Conservation (phyloP, 2,113 vertebrate genomes). For the Mesocricetus auratus region DNA sequence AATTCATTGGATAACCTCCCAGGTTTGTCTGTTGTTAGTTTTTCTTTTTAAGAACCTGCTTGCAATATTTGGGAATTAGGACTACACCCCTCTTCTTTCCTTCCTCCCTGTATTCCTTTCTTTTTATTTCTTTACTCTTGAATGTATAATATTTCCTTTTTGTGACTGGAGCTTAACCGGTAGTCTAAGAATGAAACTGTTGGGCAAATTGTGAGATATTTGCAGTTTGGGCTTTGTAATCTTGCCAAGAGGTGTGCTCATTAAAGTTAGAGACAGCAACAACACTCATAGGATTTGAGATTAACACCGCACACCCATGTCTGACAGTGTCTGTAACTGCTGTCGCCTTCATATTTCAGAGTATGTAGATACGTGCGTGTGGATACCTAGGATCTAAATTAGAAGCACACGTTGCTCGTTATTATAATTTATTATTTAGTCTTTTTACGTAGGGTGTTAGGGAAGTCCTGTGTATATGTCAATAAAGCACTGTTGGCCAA, state of each 20-base stretch:
- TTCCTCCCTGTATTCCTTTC: neutral
- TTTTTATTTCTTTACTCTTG: neutral
- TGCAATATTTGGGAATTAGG: neutral
- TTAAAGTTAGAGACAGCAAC: no score
- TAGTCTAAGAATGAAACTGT: neutral
- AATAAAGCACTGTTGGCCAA: no score
- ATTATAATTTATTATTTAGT: neutral
- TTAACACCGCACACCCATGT: accelerated
- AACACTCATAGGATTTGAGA: neutral
- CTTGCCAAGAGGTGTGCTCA: neutral
- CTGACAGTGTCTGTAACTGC: neutral
- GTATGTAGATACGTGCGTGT: neutral
- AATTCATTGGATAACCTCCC: neutral
- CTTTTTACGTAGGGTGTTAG: neutral
- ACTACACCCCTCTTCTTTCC: no score
- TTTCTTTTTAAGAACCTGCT: neutral
- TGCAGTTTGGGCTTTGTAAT: neutral
- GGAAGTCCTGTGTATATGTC: no score
- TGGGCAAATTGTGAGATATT: neutral
- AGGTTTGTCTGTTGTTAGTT: neutral
- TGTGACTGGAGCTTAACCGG: neutral
- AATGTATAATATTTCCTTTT: neutral
- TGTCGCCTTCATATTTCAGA: accelerated
- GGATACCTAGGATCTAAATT: neutral
- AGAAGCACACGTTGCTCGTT: neutral